Evolutionary conservation across 2,113 vertebrate species (phyloP).

Genomic region (Heterochromis multidens): DNA sequence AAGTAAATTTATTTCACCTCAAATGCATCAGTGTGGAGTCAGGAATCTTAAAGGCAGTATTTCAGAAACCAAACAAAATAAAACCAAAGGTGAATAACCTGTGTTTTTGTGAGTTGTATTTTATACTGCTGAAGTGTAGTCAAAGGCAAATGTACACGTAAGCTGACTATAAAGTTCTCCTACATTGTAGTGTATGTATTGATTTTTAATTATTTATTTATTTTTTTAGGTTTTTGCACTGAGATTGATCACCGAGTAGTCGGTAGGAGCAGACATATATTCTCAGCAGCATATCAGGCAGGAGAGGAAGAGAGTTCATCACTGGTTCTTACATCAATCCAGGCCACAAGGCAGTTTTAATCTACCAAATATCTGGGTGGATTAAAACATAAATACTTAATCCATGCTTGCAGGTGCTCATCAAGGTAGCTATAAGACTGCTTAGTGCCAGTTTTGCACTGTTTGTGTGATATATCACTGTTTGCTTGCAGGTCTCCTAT

Average conservation of each 20-base stretch:
- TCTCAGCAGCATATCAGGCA: background rate
- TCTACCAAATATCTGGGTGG: background rate
- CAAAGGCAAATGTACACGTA: background rate
- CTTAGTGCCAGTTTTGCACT: background rate
- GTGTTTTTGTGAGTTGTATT: background rate
- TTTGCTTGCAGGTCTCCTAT: background rate
- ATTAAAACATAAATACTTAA: conserved; percentile 12
- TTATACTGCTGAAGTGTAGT: background rate
- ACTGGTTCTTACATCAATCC: background rate
- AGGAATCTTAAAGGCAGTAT: background rate
- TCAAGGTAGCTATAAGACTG: background rate
- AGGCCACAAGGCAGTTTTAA: background rate
- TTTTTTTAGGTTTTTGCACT: background rate
- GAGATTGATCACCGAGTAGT: background rate
- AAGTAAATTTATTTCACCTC: rapidly evolving
- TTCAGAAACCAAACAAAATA: background rate
- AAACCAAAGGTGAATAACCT: background rate
- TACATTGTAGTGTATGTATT: background rate
- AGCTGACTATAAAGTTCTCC: background rate
- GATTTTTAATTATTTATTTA: background rate
- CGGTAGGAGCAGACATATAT: background rate
- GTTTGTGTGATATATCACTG: background rate
- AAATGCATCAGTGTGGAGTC: background rate
- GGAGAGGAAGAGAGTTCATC: background rate
- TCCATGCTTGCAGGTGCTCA: background rate